These are phyloP conservation scores for Tenthredo scrophulariae DNA, from an alignment of 2,888 invertebrate genomes.

Conservation along the genomic window DNA sequence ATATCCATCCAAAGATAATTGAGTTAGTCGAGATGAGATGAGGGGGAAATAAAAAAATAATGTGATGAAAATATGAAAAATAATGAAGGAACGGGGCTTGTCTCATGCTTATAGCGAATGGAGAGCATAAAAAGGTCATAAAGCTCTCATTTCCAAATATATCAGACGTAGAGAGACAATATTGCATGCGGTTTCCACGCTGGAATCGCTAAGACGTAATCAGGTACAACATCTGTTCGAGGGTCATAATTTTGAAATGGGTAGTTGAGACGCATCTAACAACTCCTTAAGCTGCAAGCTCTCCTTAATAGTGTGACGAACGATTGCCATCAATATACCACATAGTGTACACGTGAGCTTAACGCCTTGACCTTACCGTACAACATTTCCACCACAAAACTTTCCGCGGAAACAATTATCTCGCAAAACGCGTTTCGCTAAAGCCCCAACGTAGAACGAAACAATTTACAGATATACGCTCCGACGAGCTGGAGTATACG, in stretches of 20 bases:
- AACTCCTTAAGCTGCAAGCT: not conserved
- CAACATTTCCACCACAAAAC: not conserved
- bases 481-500: not conserved
- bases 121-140: not conserved
- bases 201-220: too few species aligned
- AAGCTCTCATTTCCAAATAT: not conserved
- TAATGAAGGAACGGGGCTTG: not conserved
- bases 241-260: not conserved
- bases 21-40: constrained; percentile 12
- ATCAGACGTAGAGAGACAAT: not conserved
- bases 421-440: not conserved
- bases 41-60: not conserved
- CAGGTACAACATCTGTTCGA: too few species aligned
- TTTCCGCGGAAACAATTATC: constrained; percentile 20
- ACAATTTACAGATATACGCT: not conserved
- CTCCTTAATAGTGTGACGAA: not conserved
- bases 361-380: not conserved
- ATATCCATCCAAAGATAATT: not conserved
- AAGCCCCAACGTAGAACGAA: not conserved
- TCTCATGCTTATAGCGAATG: not conserved
- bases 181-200: not conserved
- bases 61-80: constrained; percentile 15
- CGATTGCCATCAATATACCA: not conserved
- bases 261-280: not conserved
- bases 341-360: not conserved